Conservation (phyloP, 2,888 invertebrate species). For the Steinernema carpocapsae region DNA sequence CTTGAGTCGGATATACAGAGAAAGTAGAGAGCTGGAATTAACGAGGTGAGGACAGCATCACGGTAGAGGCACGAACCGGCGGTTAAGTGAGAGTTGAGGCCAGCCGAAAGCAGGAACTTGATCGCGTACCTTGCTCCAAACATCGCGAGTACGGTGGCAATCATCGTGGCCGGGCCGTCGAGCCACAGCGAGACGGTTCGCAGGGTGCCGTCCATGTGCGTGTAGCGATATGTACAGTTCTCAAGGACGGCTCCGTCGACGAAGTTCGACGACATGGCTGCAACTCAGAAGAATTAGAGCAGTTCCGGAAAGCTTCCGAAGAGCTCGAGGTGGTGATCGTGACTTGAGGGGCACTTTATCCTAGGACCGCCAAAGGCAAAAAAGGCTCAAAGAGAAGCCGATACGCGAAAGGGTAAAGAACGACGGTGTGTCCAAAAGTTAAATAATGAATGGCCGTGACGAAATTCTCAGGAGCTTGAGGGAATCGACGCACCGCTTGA, state of each 20-base stretch:
- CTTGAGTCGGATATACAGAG: conserved; percentile 63
- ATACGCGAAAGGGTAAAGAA: neutral
- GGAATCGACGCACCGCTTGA: neutral
- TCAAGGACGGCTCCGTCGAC: neutral
- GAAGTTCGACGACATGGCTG: conserved; percentile 17
- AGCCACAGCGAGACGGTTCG: conserved; percentile 41
- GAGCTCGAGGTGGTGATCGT: too few species aligned
- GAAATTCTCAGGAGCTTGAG: neutral
- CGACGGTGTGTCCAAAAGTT: neutral
- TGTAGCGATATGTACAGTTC: conserved; percentile 26
- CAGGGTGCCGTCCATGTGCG: conserved; percentile 22
- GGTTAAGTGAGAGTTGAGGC: conserved; percentile 62
- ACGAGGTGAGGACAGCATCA: conserved; percentile 59
- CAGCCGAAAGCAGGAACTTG: conserved; percentile 59
- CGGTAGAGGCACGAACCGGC: conserved; percentile 63
- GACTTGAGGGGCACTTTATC: too few species aligned
- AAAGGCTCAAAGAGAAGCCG: neutral
- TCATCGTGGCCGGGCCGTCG: conserved; percentile 61
- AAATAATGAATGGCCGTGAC: neutral
- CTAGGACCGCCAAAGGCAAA: neutral
- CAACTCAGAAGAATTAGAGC: too few species aligned
- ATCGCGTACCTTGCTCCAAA: conserved; percentile 63
- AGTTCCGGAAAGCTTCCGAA: too few species aligned
- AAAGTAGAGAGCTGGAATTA: conserved; percentile 55
- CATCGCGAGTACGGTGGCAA: conserved; percentile 60